Evolutionary conservation across 2,113 vertebrate genomes (phyloP).

Genomic region (Amblyopsis rosae): DNA sequence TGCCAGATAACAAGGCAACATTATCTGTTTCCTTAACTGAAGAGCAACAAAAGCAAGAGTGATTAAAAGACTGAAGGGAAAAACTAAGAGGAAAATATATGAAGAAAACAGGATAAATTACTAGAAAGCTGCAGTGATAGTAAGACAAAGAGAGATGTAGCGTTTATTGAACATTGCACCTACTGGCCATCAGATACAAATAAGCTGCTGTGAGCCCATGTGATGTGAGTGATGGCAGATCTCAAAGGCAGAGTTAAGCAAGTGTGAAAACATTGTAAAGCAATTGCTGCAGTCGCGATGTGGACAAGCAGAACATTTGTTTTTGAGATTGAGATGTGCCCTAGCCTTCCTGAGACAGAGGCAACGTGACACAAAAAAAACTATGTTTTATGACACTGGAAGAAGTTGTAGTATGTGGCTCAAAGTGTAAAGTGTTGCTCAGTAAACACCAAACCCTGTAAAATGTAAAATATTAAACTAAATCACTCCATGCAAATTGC

Average conservation of each 20-base stretch:
- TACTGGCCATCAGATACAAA: neutral
- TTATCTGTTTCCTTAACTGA: no score
- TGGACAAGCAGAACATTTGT: conserved; percentile 7
- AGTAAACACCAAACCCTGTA: no score
- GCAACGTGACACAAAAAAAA: neutral
- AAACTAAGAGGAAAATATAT: neutral
- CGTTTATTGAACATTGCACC: neutral
- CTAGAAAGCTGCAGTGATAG: neutral
- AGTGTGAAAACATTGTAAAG: conserved; percentile 16
- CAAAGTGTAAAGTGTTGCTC: no score
- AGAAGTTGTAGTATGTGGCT: neutral
- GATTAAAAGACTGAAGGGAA: conserved; percentile 4
- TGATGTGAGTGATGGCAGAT: conserved; percentile 1
- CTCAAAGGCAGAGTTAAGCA: neutral
- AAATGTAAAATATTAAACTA: no score
- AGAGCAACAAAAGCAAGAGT: neutral
- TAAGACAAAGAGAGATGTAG: neutral
- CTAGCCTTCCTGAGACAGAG: neutral
- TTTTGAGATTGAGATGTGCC: neutral
- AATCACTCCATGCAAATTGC: no score
- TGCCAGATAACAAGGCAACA: no score
- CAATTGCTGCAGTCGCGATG: conserved; percentile 7
- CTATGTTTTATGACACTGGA: neutral
- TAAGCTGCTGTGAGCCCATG: neutral
- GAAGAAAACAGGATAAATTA: neutral